phyloP scores from a whole-genome alignment of 2,797 vertebrate genomes.

The Xenopus petersii region DNA sequence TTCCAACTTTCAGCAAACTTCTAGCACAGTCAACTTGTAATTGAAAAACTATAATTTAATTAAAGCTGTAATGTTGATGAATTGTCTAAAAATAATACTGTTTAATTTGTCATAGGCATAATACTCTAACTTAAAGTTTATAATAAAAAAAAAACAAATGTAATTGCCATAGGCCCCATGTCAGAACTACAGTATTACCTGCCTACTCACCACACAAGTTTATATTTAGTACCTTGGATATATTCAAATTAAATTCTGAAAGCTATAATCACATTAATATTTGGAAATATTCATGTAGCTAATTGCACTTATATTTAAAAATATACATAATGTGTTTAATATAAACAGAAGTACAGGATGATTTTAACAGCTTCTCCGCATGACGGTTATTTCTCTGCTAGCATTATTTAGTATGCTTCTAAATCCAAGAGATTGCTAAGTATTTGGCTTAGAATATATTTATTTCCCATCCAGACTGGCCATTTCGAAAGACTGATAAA shows the following conservation, averaged over 20 bases:
- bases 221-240: neutral
- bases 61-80: no score
- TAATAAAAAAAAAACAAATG: neutral
- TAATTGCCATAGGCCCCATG: neutral
- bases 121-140: no score
- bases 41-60: no score
- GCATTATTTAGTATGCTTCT: neutral
- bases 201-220: neutral
- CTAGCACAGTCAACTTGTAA: no score
- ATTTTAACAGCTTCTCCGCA: conserved; percentile 15
- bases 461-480: no score
- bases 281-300: conserved; percentile 6
- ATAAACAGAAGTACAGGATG: conserved; percentile 6
- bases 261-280: conserved; percentile 5
- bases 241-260: neutral
- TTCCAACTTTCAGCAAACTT: no score
- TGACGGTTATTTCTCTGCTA: conserved; percentile 6
- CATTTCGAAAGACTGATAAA: no score
- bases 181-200: neutral
- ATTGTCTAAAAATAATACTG: no score
- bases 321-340: conserved; percentile 12
- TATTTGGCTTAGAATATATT: no score
- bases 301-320: neutral
- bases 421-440: no score
- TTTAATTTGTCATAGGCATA: no score